Base-by-base conservation (phyloP, 2,113 vertebrate genomes). In the Philantomba maxwellii region DNA sequence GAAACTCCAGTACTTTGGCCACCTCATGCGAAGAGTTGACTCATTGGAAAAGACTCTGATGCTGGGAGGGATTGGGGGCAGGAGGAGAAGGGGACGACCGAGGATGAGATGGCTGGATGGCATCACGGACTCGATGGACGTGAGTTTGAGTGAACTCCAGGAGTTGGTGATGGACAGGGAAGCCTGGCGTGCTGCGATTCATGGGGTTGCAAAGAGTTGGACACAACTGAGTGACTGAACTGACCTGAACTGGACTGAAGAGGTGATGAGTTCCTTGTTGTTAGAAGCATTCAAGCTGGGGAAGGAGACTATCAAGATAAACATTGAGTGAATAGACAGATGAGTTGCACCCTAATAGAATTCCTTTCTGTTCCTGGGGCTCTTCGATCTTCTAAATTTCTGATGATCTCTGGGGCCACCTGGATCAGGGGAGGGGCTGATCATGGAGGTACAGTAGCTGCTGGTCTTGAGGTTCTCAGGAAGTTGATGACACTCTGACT, bases 61-160 rank as follows among this genome's bases (percentile, higher is more conserved):
- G 5, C 2, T 60, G 58, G 12, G 26, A 60, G 26, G 26, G 58
- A 30, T 60, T 30, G 2, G 4, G 26, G 12, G 58, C 58, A 30
- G 58, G 28, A 60, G 58, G 13, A 60, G 58, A 30, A 14, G 58
- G 58, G 26, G 28, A 30, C 1, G 0, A 30, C 5, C 0, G 28
- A 62, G 13, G 28, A 62, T 62, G 58, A 62, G 58, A 14, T 60
- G 58, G 58, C 28, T 60, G 58, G 58, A 60, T 60, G 58, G 58
- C 58, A 60, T 60, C 58, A 60, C 5, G 0, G 26, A 60, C 58
- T 60, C 0, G 2, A 62, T 62, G 13, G 58, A 62, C 0, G 0
- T 62, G 58, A 62, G 28, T 62, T 0, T 62, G 58, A 15, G 58
- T 30, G 28, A 62, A 62, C 28, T 30, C 58, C 0, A 2, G 58